A percentile compares a stretch with the other conserved stretches of the same genome.
phyloP scores from a whole-genome alignment of 2,113 vertebrate species.

The Vulpes vulpes region DNA sequence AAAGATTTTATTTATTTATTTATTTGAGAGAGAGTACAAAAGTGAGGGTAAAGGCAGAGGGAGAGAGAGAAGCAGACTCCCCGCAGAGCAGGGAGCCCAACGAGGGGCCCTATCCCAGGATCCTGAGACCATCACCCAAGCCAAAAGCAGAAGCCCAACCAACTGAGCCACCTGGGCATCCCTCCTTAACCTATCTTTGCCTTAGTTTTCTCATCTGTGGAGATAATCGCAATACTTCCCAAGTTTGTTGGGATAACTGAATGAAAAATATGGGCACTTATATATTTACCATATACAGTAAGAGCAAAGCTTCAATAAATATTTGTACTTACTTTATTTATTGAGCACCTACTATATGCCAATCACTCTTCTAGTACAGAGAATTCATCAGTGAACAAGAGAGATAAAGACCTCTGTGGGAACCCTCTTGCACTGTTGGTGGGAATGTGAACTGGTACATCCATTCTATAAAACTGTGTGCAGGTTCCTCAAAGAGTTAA shows the following conservation, averaged over 20 bases:
- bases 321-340: slow-evolving; percentile 18
- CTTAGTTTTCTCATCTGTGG: not conserved
- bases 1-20: not conserved
- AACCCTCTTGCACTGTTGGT: too few species aligned
- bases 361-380: not conserved
- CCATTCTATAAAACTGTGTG: too few species aligned
- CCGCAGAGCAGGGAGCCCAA: not conserved
- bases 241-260: not conserved
- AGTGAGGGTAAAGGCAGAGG: too few species aligned
- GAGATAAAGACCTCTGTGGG: not conserved
- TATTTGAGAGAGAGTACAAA: not conserved
- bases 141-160: not conserved
- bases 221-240: not conserved
- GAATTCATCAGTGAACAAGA: slow-evolving; percentile 16
- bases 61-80: not conserved
- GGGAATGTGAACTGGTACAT: too few species aligned
- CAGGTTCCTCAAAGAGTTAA: too few species aligned
- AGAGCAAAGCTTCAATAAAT: not conserved
- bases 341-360: not conserved
- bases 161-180: not conserved
- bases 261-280: not conserved
- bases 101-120: not conserved
- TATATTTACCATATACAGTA: not conserved
- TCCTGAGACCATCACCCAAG: not conserved
- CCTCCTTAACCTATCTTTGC: not conserved